These are phyloP conservation scores for Drosophila meridiana DNA, from an alignment of 2,888 invertebrate genomes.

Conservation along the genomic window DNA sequence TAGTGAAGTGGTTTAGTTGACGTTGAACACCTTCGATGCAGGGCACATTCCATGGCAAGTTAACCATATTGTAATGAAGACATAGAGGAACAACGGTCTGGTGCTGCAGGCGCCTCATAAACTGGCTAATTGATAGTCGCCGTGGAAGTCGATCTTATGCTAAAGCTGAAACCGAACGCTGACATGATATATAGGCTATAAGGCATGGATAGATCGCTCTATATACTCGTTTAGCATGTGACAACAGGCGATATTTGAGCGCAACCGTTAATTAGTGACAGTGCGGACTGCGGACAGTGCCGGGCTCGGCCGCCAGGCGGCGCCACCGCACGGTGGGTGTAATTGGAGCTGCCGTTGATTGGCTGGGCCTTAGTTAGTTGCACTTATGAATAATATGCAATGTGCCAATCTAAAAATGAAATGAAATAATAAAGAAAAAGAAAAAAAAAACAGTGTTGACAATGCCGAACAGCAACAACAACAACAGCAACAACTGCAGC, in stretches of 20 bases:
- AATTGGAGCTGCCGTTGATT: slow-evolving; percentile 47
- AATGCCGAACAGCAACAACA: slow-evolving; percentile 42
- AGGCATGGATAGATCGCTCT: slow-evolving; percentile 3
- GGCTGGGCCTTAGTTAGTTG: slow-evolving; percentile 38
- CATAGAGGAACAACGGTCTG: background rate
- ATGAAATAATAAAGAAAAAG: background rate
- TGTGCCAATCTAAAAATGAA: slow-evolving; percentile 42
- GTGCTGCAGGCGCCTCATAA: slow-evolving; percentile 2
- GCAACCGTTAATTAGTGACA: slow-evolving; percentile 53
- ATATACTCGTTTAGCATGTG: slow-evolving; percentile 51
- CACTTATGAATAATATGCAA: slow-evolving; percentile 51
- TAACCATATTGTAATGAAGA: background rate
- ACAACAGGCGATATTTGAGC: slow-evolving; percentile 46
- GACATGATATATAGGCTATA: slow-evolving; percentile 8
- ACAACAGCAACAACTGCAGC: slow-evolving; percentile 15
- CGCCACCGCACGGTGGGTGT: slow-evolving; percentile 51
- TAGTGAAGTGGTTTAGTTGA: background rate
- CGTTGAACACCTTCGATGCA: too few relatives aligned
- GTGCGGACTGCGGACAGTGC: slow-evolving; percentile 23
- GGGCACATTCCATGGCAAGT: background rate
- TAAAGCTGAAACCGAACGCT: background rate
- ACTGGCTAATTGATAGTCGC: slow-evolving; percentile 10
- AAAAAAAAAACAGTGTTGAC: slow-evolving; percentile 44
- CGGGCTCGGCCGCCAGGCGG: slow-evolving; percentile 53
- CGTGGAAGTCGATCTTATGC: background rate